These are phyloP conservation scores for Florisuga fusca DNA, from an alignment of 2,797 vertebrate genomes.

Conservation along the genomic window DNA sequence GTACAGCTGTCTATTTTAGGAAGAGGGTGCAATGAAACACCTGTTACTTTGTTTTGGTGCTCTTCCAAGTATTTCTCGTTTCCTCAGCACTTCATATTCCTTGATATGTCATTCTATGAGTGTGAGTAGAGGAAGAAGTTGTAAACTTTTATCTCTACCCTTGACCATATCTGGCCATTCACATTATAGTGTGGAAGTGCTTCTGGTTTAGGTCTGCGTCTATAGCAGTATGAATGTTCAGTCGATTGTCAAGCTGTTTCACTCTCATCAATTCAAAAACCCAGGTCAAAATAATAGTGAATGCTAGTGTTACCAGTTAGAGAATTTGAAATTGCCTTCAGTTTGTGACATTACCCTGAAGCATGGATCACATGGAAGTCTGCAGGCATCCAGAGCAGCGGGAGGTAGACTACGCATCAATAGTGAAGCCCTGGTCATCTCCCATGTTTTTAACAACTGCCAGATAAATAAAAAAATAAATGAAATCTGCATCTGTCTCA, in stretches of 20 bases:
- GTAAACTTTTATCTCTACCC: neutral
- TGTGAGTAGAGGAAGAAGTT: neutral
- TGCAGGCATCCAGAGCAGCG: neutral
- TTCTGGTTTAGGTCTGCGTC: neutral
- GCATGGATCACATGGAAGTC: neutral
- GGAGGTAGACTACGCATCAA: neutral
- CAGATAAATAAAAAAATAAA: conserved; percentile 30
- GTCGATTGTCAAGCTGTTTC: conserved; percentile 25
- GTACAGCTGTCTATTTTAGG: neutral
- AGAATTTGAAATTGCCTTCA: conserved; percentile 48
- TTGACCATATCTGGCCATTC: neutral
- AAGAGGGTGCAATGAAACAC: neutral
- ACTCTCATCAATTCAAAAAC: conserved; percentile 3
- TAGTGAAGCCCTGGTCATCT: neutral
- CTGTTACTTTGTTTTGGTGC: neutral
- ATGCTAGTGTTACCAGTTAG: neutral
- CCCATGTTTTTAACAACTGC: neutral
- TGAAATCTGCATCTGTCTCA: conserved; percentile 40
- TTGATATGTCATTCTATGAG: neutral
- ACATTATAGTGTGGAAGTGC: neutral
- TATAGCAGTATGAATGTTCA: conserved; percentile 13
- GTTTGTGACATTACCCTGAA: conserved; percentile 8
- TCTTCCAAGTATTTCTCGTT: neutral
- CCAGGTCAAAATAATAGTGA: conserved; percentile 15
- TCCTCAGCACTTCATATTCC: neutral